Base-by-base conservation (phyloP, 2,797 vertebrate species). In the Chrysocyon brachyurus region DNA sequence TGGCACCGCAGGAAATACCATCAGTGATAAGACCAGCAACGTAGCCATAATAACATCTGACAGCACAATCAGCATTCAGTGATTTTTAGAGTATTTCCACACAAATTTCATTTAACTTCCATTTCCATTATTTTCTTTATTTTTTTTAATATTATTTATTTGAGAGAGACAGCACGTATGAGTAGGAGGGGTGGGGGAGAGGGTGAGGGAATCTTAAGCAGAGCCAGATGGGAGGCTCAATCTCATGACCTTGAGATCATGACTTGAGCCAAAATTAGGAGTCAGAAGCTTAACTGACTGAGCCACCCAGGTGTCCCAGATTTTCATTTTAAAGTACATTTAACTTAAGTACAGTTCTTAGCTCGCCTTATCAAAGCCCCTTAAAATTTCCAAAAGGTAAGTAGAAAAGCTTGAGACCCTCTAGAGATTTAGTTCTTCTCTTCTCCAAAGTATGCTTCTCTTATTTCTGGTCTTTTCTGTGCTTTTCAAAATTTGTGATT, bases 361-460 rank as follows among this genome's bases (percentile, higher is more conserved):
- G n/a, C 2, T 54, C 15, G 57, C 19, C 15, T 57, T 40, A 21
- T 9, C 16, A 36, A 61, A 78, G 12, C 6, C 6, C 3, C 9
- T 79, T 91, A 82, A 77, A 91, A 77, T 87, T 52, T 81, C 54
- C 21, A 83, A 54, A 82, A 21, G 83, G 75, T 52, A 95, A 52
- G 49, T 3, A 77, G 16, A 70, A 68, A 19, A 31, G 84, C 22
- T 81, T 11, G 49, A 77, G 24, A 85, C 33, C 79, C 36, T 92
- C n/a, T 14, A 52, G 90, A 8, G 17, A 68, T 88, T 61, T 63
- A 36, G 78, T 40, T 85, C 61, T 79, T 91, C 10, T 81, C 46
- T 90, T 88, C 26, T 78, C 87, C 70, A 56, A 70, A 56, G 28
- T 28, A 40, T 22, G 31, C 40, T 21, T 33, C 63, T 7, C 40